These are phyloP conservation scores for Cnemophilus loriae DNA, from an alignment of 2,113 vertebrate genomes.

Conservation along the genomic window DNA sequence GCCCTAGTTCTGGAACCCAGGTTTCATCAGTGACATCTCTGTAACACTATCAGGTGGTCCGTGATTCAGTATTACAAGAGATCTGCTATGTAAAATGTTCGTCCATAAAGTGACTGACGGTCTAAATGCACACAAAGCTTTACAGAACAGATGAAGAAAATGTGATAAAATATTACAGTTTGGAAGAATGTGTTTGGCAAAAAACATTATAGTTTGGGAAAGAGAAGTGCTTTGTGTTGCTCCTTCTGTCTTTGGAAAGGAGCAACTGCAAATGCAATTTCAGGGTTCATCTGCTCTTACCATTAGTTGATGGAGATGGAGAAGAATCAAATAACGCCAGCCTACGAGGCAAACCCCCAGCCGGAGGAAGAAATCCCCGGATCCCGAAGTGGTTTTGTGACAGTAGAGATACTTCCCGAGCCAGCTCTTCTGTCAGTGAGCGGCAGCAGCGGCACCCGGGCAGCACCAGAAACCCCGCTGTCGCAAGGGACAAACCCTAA, in stretches of 20 bases:
- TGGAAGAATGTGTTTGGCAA: not conserved
- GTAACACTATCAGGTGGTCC: not conserved
- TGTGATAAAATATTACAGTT: not conserved
- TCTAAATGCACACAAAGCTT: not conserved
- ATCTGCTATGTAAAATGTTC: not conserved
- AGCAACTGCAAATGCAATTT: not conserved
- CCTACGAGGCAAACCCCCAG: not conserved
- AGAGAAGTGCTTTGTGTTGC: accelerated
- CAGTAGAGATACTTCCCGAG: not conserved
- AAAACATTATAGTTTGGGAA: not conserved
- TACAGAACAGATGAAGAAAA: not conserved
- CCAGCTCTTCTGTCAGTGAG: not conserved
- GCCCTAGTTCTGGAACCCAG: not conserved
- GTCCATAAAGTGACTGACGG: not conserved
- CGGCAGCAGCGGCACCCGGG: not conserved
- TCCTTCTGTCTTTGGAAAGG: not conserved
- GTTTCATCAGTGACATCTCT: not conserved
- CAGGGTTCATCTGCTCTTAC: not conserved
- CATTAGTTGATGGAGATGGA: not conserved
- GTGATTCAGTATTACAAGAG: constrained; percentile 23
- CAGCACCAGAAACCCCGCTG: not conserved
- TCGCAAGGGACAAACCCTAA: not conserved
- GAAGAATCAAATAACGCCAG: not conserved
- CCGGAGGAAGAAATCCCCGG: not conserved
- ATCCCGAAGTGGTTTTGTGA: not conserved